Conservation (phyloP, 92 coral and sea anemone genomes). For the Parazoanthus swiftii region DNA sequence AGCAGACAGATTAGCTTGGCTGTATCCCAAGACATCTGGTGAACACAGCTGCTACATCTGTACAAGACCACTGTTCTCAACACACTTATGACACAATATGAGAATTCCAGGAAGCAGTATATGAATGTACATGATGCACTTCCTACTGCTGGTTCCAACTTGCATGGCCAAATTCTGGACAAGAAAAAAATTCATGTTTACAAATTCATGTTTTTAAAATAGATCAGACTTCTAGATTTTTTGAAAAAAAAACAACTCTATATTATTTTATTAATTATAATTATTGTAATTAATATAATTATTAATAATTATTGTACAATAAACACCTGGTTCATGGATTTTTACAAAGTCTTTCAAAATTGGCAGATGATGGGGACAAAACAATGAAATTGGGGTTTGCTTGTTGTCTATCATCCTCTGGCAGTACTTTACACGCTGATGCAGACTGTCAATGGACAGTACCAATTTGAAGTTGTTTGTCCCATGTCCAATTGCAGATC, state of each 20-base stretch:
- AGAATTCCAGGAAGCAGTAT: conserved; percentile 12
- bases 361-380: too few species aligned
- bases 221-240: neutral
- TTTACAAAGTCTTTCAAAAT: too few species aligned
- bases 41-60: neutral
- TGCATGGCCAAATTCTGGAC: conserved; percentile 37
- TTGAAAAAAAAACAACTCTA: neutral
- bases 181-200: neutral
- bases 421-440: too few species aligned
- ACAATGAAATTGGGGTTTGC: too few species aligned
- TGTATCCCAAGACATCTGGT: neutral
- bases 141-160: neutral
- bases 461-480: too few species aligned
- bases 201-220: neutral
- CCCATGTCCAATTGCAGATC: too few species aligned
- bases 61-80: conserved; percentile 8
- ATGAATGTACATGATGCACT: conserved; percentile 18
- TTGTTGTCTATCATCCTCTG: too few species aligned
- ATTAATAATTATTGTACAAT: too few species aligned
- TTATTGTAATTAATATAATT: too few species aligned
- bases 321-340: too few species aligned
- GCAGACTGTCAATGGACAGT: too few species aligned
- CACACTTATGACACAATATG: conserved; percentile 2
- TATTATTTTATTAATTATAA: neutral
- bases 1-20: neutral